These are phyloP conservation scores for Syngnathus floridae DNA, from an alignment of 2,113 vertebrate species.

Conservation along the genomic window DNA sequence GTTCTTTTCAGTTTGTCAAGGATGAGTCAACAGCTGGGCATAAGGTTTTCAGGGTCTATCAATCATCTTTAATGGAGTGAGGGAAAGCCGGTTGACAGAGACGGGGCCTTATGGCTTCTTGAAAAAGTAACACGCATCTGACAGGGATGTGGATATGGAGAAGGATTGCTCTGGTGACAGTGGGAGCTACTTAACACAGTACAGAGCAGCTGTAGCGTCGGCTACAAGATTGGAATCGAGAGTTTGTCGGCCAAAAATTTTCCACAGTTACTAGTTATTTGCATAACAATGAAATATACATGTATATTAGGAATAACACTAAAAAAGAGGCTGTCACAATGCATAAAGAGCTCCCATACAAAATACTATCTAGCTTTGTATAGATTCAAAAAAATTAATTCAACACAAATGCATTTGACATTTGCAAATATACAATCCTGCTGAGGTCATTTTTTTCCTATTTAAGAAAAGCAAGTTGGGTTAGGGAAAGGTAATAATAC, in stretches of 20 bases:
- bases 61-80: slow-evolving; percentile 76
- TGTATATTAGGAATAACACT: not conserved
- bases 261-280: slow-evolving; percentile 40
- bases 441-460: too few species aligned
- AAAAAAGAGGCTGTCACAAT: not conserved
- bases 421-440: not conserved
- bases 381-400: not conserved
- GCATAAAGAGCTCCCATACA: not conserved
- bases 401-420: not conserved
- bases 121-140: slow-evolving; percentile 64
- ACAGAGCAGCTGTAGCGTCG: slow-evolving; percentile 22
- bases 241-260: slow-evolving; percentile 36
- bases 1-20: slow-evolving; percentile 55
- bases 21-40: slow-evolving; percentile 68
- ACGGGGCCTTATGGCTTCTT: slow-evolving; percentile 67
- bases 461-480: not conserved
- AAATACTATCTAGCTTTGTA: not conserved
- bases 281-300: slow-evolving; percentile 38
- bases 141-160: slow-evolving; percentile 58
- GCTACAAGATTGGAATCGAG: slow-evolving; percentile 35
- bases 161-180: slow-evolving; percentile 43
- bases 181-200: slow-evolving; percentile 55
- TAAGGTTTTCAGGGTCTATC: slow-evolving; percentile 62
- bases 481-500: slow-evolving; percentile 33
- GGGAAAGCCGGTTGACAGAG: slow-evolving; percentile 67